Base-by-base conservation (phyloP, 2,888 invertebrate genomes). In the Isoperla grammatica region DNA sequence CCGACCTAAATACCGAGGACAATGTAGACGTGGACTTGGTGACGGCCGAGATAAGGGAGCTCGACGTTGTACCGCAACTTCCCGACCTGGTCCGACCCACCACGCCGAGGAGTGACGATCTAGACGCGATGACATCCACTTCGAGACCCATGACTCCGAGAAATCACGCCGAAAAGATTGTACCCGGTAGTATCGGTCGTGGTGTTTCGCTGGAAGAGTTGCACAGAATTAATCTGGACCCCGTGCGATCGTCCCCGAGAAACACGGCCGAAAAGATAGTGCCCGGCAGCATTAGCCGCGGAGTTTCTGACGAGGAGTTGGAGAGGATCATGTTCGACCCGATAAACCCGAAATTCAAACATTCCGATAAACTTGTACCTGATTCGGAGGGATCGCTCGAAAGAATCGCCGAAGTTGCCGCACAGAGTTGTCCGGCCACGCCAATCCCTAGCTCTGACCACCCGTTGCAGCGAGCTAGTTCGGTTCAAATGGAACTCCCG, bases 141-240 rank as follows among this genome's bases (percentile, higher is more conserved):
- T 54, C 59, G 5, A 54, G 54, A 59, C 37, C 45, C 9, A 29
- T 49, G n/a, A 29, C 58, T 6, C 1, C 15, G 45, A 45, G 23
- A 15, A 43, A 43, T 12, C 43, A 29, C 15, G 37, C 22, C 20
- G 37, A 1, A 19, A 48, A 42, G 9, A 45, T 57, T 35, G 61
- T 61, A 12, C 57, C 61, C 5, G 57, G 53, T 40, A 35, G 42
- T 20, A 45, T 60, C 12, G 20, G 42, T 22, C 23, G 37, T 13
- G 56, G 42, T 39, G 13, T 60, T 13, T 48, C 35, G 15, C 35
- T 35, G 29, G 46, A 46, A 20, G 54, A 56, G 39, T 37, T 53
- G 5, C 37, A 15, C 48, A 4, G 20, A 39, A 37, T 53, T 20
- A 6, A 23, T 13, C 40, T 23, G 8, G 13, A 17, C 13, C 29